A percentile compares a stretch with the other conserved stretches of the same genome.
Conservation (phyloP, 2,113 vertebrate genomes). For the Platichthys stellatus region DNA sequence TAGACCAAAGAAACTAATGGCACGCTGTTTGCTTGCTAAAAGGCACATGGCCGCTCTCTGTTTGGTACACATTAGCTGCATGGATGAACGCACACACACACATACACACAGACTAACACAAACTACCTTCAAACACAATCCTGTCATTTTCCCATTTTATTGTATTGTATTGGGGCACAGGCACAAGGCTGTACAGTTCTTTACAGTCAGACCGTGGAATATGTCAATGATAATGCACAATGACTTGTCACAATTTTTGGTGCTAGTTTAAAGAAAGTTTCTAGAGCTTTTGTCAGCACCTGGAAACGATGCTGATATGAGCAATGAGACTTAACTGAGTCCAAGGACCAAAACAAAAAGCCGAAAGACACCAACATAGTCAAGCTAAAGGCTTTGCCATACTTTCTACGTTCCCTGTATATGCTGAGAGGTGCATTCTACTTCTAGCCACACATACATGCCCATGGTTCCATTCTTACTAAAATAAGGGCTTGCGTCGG, state of each 20-base stretch:
- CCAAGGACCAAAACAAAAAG: neutral
- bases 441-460: no score
- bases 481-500: no score
- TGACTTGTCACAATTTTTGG: neutral
- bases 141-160: neutral
- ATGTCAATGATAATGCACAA: neutral
- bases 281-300: neutral
- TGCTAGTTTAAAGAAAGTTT: neutral
- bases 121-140: slow-evolving; percentile 13
- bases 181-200: neutral
- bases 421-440: no score
- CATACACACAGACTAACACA: neutral
- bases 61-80: no score
- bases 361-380: neutral
- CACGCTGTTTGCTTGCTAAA: slow-evolving; percentile 29
- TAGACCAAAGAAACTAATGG: slow-evolving; percentile 56
- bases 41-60: no score
- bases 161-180: neutral
- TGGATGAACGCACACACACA: neutral
- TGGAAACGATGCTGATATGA: neutral
- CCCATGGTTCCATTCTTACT: no score
- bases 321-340: neutral
- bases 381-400: no score
- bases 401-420: no score
- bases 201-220: neutral